These are phyloP conservation scores for Philereme vetulata DNA, from an alignment of 2,888 invertebrate genomes.

Conservation along the genomic window DNA sequence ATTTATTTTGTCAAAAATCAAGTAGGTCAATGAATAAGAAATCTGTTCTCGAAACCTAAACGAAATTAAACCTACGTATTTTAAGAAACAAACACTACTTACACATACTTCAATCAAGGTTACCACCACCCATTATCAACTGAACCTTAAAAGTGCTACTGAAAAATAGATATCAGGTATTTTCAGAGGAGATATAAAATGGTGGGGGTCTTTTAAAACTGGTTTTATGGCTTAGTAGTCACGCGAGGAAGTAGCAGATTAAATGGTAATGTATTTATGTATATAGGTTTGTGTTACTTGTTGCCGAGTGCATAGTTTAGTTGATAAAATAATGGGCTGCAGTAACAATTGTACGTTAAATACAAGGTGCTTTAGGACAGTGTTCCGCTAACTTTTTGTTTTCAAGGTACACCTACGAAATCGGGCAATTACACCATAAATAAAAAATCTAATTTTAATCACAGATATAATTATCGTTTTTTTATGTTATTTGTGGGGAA, in stretches of 20 bases:
- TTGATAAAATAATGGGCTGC: background rate
- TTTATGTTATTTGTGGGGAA: too few relatives aligned
- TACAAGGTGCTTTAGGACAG: too few relatives aligned
- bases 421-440: too few relatives aligned
- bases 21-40: background rate
- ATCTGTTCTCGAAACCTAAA: background rate
- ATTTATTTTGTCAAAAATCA: too few relatives aligned
- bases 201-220: constrained; percentile 10
- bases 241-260: constrained; percentile 6
- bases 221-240: constrained; percentile 8
- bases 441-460: too few relatives aligned
- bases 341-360: too few relatives aligned
- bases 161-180: constrained; percentile 2
- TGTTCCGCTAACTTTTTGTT: too few relatives aligned
- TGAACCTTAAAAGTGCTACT: constrained; percentile 4
- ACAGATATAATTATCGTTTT: too few relatives aligned
- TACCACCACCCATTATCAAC: constrained; percentile 11
- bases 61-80: background rate
- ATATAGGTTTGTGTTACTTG: background rate
- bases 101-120: constrained; percentile 10
- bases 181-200: background rate
- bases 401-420: too few relatives aligned
- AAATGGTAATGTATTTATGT: too few relatives aligned
- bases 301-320: background rate
- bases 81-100: constrained; percentile 1